Percentiles rank a stretch among this genome's conserved stretches.
These are phyloP conservation scores for Selenia dentaria DNA, from an alignment of 2,888 invertebrate genomes.

Conservation along the genomic window DNA sequence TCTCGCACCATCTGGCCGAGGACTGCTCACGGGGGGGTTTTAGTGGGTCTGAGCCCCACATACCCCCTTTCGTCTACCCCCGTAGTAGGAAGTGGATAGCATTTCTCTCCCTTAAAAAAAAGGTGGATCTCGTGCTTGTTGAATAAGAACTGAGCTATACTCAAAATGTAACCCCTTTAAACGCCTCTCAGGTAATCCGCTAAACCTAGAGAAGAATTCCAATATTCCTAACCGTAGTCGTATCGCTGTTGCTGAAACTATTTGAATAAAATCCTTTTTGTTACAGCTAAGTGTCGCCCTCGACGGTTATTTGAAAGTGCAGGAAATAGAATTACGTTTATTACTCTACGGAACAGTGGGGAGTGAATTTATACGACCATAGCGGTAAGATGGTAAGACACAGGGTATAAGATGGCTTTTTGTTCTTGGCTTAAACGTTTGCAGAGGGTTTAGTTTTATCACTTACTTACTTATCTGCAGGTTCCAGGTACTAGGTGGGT, in stretches of 20 bases:
- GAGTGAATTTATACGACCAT: slow-evolving; percentile 12
- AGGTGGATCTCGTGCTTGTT: no score
- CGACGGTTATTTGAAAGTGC: slow-evolving; percentile 25
- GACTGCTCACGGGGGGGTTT: no score
- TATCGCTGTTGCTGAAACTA: slow-evolving; percentile 40
- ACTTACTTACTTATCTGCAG: no score
- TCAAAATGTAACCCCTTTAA: slow-evolving; percentile 1
- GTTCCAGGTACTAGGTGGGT: no score
- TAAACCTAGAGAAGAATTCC: slow-evolving; percentile 36
- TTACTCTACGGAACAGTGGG: slow-evolving; percentile 15
- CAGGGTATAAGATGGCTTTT: slow-evolving; percentile 6
- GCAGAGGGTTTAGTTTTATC: background rate
- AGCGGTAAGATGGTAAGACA: slow-evolving; percentile 7
- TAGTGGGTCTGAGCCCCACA: no score
- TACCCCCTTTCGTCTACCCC: no score
- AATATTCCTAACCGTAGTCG: slow-evolving; percentile 29
- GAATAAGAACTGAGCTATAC: no score
- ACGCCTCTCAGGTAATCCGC: slow-evolving; percentile 1
- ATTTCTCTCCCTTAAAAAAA: no score
- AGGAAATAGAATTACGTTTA: slow-evolving; percentile 20
- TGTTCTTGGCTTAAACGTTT: slow-evolving; percentile 1
- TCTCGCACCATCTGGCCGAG: no score
- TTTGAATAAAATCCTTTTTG: slow-evolving; percentile 52
- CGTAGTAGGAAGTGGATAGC: no score
- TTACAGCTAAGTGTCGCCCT: slow-evolving; percentile 31